Evolutionary conservation across 2,797 vertebrate genomes (phyloP).

Genomic region (Cossypha polioptera): DNA sequence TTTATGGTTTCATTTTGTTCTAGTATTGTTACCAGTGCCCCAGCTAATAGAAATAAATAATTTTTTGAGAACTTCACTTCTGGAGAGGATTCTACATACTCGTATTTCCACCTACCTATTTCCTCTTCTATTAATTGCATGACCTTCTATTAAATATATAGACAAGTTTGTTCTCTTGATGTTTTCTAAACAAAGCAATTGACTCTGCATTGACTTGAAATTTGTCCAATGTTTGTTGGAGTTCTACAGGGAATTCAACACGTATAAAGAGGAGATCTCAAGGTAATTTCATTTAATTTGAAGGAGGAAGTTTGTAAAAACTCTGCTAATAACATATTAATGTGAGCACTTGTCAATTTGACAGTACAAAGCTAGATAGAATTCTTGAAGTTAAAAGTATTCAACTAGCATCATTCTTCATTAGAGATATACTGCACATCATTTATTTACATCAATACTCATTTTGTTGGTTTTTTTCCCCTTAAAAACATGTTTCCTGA

Average conservation of each 20-base stretch:
- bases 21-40: background rate
- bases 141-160: background rate
- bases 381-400: background rate
- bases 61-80: background rate
- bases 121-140: background rate
- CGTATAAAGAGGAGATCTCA: background rate
- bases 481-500: background rate
- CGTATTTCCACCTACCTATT: background rate
- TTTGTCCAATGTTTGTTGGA: background rate
- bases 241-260: background rate
- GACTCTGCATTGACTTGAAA: slow-evolving; percentile 5
- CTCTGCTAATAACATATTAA: background rate
- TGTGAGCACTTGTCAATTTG: background rate
- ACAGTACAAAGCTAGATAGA: background rate
- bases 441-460: background rate
- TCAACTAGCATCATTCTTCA: background rate
- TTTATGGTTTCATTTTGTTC: background rate
- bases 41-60: background rate
- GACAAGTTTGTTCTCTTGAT: background rate
- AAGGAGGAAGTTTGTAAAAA: background rate
- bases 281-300: background rate
- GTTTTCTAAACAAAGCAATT: background rate
- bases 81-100: background rate
- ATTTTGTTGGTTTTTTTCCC: background rate
- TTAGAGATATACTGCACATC: background rate